These are phyloP conservation scores for Cottoperca gobio DNA, from an alignment of 2,797 vertebrate species.

Conservation along the genomic window DNA sequence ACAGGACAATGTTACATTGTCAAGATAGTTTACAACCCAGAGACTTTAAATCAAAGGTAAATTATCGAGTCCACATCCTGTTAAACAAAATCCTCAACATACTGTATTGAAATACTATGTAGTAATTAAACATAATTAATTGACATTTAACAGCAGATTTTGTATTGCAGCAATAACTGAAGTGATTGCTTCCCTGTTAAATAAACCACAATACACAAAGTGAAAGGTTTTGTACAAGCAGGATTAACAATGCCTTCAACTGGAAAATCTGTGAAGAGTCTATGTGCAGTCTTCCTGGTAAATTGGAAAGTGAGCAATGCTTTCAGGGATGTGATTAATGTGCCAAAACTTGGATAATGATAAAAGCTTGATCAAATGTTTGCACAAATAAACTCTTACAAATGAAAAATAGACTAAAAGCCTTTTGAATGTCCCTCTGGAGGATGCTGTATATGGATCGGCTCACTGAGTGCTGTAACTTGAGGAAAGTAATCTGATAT, in stretches of 20 bases:
- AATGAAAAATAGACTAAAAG: background rate
- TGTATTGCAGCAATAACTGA: background rate
- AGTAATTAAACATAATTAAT: background rate
- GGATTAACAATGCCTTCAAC: background rate
- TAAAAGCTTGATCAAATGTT: constrained; percentile 5
- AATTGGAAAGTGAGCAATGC: background rate
- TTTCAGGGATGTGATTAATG: background rate
- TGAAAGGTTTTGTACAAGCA: no score
- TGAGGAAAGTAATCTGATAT: constrained; percentile 7
- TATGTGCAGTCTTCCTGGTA: background rate
- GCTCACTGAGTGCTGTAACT: constrained; percentile 16
- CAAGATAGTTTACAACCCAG: constrained; percentile 10
- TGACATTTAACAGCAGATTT: background rate
- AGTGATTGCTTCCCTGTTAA: no score
- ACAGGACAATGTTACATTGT: background rate
- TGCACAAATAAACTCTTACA: background rate
- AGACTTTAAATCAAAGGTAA: background rate
- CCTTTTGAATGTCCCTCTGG: background rate
- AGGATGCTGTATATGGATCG: constrained; percentile 3
- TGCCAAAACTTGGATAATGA: constrained; percentile 1
- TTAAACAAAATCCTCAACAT: background rate
- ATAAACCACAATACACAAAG: no score
- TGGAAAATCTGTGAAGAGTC: background rate
- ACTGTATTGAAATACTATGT: background rate
- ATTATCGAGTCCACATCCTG: background rate